Evolutionary conservation across 2,888 invertebrate genomes (phyloP).

Genomic region (Muscina levida): DNA sequence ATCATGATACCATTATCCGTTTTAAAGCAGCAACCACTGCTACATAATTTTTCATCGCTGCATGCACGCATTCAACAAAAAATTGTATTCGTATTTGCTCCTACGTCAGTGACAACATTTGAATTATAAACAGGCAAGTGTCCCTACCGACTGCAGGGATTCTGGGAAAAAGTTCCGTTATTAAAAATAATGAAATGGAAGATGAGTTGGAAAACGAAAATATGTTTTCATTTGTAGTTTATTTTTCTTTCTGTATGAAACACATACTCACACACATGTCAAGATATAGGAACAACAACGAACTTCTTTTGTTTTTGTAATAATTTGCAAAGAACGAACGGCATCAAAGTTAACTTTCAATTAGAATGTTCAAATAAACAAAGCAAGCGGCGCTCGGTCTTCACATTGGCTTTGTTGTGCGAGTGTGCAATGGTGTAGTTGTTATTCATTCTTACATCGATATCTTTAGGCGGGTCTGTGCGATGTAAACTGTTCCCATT

Average conservation of each 20-base stretch:
- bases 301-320: neutral
- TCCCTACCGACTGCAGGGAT: slow-evolving; percentile 5
- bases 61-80: too few species aligned
- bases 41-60: too few species aligned
- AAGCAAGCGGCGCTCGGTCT: neutral
- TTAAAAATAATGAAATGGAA: slow-evolving; percentile 19
- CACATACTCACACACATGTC: neutral
- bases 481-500: neutral
- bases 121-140: slow-evolving; percentile 16
- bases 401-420: neutral
- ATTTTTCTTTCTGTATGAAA: slow-evolving; percentile 6
- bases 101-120: slow-evolving; percentile 1
- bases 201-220: neutral
- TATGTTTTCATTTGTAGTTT: neutral
- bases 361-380: slow-evolving; percentile 7
- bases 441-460: neutral
- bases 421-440: too few species aligned
- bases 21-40: too few species aligned
- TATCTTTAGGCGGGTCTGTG: neutral
- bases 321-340: neutral
- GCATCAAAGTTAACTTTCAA: slow-evolving; percentile 15
- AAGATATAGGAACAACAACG: neutral
- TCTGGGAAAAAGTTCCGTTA: neutral
- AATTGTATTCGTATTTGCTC: too few species aligned
- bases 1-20: too few species aligned